These are phyloP conservation scores for Osmerus mordax DNA, from an alignment of 2,113 vertebrate genomes.

Conservation along the genomic window DNA sequence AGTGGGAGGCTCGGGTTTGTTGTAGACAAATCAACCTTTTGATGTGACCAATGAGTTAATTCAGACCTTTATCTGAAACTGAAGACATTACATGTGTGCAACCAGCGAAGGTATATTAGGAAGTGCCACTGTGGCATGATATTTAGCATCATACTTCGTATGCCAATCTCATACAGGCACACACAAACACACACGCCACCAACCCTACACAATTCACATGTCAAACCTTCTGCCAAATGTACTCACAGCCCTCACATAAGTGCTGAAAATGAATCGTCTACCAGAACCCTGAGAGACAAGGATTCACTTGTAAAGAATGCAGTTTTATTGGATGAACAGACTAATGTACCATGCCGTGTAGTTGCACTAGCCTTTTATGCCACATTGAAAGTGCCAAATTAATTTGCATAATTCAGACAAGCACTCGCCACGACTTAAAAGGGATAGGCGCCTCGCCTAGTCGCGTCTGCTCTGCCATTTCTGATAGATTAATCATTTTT, in stretches of 20 bases:
- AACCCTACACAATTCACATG: constrained; percentile 24
- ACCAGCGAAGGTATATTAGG: constrained; percentile 4
- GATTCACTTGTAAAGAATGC: constrained; percentile 83
- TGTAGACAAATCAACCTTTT: constrained; percentile 69
- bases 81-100: constrained; percentile 39
- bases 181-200: constrained; percentile 6
- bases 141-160: too few relatives aligned
- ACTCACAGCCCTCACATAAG: constrained; percentile 71
- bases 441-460: constrained; percentile 79
- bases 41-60: constrained; percentile 69
- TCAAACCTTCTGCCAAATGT: constrained; percentile 64
- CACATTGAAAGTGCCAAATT: constrained; percentile 99
- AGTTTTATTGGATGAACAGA: constrained; percentile 95
- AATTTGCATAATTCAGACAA: constrained; percentile 99
- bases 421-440: constrained; percentile 91
- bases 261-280: constrained; percentile 81
- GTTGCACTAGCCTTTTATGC: constrained; percentile 98
- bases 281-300: constrained; percentile 77
- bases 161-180: neutral
- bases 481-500: constrained; percentile 96
- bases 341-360: constrained; percentile 99
- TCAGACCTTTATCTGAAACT: constrained; percentile 58
- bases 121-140: too few relatives aligned
- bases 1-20: constrained; percentile 62
- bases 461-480: constrained; percentile 78